Evolutionary conservation across 2,888 invertebrate species (phyloP).

Genomic region (Idaea aversata): DNA sequence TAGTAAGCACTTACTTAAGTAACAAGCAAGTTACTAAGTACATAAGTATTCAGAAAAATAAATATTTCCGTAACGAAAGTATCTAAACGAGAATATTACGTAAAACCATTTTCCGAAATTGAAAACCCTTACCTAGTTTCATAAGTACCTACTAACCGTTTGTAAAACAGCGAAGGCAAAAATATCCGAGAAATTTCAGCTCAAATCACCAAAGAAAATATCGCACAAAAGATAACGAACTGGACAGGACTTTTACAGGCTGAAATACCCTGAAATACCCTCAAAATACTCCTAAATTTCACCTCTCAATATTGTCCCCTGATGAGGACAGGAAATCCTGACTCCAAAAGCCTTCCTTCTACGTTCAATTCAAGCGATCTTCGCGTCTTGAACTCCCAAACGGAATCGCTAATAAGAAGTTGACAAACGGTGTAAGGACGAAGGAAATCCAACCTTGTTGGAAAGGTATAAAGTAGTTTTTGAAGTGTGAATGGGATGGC

Average conservation of each 20-base stretch:
- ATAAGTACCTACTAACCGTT: not conserved
- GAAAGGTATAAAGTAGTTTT: conserved; percentile 18
- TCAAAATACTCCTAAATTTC: not conserved
- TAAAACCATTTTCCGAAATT: not conserved
- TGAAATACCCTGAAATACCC: not conserved
- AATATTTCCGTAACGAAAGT: too few species aligned
- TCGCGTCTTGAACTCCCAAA: conserved; percentile 24
- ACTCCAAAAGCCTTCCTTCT: not conserved
- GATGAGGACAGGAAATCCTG: not conserved
- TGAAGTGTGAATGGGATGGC: conserved; percentile 13
- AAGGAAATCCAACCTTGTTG: conserved; percentile 23
- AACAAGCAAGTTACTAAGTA: too few species aligned
- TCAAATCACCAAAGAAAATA: not conserved
- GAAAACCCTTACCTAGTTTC: not conserved
- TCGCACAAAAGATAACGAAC: not conserved
- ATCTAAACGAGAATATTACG: too few species aligned
- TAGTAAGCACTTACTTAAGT: too few species aligned
- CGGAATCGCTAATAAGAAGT: conserved; percentile 44
- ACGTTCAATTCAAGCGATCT: not conserved
- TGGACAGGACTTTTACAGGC: not conserved
- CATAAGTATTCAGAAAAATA: too few species aligned
- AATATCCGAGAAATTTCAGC: not conserved
- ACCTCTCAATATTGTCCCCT: not conserved
- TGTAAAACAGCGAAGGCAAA: not conserved
- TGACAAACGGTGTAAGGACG: conserved; percentile 34